These are phyloP conservation scores for Dendropsophus ebraccatus DNA, from an alignment of 2,113 vertebrate genomes.

Conservation along the genomic window DNA sequence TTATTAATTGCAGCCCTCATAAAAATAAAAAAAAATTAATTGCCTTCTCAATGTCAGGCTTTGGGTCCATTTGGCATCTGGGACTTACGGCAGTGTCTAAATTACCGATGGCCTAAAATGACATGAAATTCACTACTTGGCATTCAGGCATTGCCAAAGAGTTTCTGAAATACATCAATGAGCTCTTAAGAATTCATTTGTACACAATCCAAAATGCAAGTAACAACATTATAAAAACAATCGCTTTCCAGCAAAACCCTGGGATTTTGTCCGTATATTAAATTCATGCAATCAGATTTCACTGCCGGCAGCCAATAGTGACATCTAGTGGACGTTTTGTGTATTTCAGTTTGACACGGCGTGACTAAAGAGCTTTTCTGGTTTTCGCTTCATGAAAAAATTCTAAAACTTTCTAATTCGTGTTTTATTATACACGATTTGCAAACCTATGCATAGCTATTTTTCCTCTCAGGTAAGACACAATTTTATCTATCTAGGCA, in stretches of 20 bases:
- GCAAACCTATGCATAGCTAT: background rate
- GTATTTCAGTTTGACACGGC: background rate
- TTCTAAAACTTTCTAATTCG: background rate
- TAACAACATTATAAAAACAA: conserved; percentile 8
- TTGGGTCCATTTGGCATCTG: background rate
- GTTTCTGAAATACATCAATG: conserved; percentile 9
- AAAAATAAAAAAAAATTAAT: too few relatives aligned
- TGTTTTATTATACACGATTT: background rate
- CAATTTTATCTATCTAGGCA: too few relatives aligned
- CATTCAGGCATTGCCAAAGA: background rate
- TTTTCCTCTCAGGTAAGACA: background rate
- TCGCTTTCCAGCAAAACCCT: background rate
- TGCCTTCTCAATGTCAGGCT: background rate
- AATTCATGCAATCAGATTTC: background rate
- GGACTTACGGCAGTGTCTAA: background rate
- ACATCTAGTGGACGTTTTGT: conserved; percentile 29
- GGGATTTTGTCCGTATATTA: background rate
- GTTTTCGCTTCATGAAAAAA: background rate
- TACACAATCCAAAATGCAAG: conserved; percentile 36
- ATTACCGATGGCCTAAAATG: background rate
- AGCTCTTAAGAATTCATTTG: conserved; percentile 29
- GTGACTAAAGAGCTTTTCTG: background rate
- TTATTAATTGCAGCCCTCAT: background rate
- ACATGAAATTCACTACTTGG: conserved; percentile 12
- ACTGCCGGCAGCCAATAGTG: conserved; percentile 16